phyloP scores from a whole-genome alignment of 1,140 invertebrate species.

The Cotesia chilonis region DNA sequence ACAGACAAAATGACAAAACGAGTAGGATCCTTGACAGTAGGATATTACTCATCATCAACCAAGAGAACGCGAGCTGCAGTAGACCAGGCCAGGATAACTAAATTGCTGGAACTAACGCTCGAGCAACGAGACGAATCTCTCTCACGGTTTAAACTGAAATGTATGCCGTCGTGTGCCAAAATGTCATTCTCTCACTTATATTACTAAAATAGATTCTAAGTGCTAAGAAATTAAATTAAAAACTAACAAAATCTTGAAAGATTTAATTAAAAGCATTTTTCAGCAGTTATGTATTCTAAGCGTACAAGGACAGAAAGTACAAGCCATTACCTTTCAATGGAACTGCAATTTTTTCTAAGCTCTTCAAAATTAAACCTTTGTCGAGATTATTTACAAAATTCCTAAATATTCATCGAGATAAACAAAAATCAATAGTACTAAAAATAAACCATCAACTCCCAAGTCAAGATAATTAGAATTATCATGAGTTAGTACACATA shows the following conservation, averaged over 20 bases:
- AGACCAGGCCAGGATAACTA: not conserved
- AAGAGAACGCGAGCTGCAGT: too few species aligned
- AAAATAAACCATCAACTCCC: too few species aligned
- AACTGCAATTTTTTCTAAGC: too few species aligned
- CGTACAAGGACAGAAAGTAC: too few species aligned
- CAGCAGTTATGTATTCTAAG: too few species aligned
- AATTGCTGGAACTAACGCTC: constrained; percentile 18
- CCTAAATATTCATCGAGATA: too few species aligned
- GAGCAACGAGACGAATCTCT: constrained; percentile 20
- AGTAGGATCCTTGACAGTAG: not conserved
- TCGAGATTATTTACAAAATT: too few species aligned
- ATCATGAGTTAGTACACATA: not conserved
- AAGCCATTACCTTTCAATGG: too few species aligned
- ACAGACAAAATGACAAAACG: constrained; percentile 11
- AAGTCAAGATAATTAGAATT: not conserved
- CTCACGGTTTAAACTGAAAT: constrained; percentile 21
- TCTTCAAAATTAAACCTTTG: too few species aligned
- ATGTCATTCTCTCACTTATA: constrained; percentile 5
- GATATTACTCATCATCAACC: constrained; percentile 21
- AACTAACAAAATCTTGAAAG: not conserved
- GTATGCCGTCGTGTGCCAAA: constrained; percentile 16
- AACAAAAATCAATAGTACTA: too few species aligned
- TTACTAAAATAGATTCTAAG: constrained; percentile 5
- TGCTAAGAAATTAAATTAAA: constrained; percentile 3
- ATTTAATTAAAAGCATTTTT: constrained; percentile 8